Evolutionary conservation across 1,140 invertebrate species (phyloP).

Genomic region (Hycleus phaleratus): DNA sequence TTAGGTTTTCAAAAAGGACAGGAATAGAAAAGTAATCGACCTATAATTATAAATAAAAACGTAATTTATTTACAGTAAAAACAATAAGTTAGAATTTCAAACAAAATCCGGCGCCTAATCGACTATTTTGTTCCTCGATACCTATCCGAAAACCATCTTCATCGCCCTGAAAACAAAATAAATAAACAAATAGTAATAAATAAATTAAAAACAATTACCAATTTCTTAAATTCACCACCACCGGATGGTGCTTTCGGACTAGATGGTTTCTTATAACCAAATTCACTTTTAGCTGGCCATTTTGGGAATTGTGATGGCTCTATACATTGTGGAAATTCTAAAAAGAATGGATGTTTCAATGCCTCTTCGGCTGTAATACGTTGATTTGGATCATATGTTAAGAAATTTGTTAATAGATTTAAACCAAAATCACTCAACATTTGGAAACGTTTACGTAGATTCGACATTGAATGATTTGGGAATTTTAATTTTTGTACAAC

Average conservation of each 20-base stretch:
- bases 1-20: no score
- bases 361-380: constrained; percentile 87
- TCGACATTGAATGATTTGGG: constrained; percentile 79
- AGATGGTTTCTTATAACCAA: constrained; percentile 65
- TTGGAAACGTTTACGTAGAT: constrained; percentile 75
- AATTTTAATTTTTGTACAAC: constrained; percentile 88
- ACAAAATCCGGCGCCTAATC: constrained; percentile 69
- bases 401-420: constrained; percentile 72
- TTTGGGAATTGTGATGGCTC: constrained; percentile 98
- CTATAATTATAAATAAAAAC: no score
- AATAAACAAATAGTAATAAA: constrained; percentile 15
- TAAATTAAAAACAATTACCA: constrained; percentile 43
- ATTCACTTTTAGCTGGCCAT: constrained; percentile 97
- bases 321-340: constrained; percentile 84
- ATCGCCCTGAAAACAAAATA: constrained; percentile 4
- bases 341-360: constrained; percentile 82
- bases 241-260: constrained; percentile 90
- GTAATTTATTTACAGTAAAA: no score
- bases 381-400: constrained; percentile 87
- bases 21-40: no score
- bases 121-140: constrained; percentile 47
- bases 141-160: constrained; percentile 41
- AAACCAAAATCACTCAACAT: constrained; percentile 76
- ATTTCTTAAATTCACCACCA: constrained; percentile 83
- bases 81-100: constrained; percentile 60